Percentiles rank a stretch among this genome's conserved stretches.
Evolutionary conservation across 2,113 vertebrate genomes (phyloP).

Genomic region (Oreamnos americanus): DNA sequence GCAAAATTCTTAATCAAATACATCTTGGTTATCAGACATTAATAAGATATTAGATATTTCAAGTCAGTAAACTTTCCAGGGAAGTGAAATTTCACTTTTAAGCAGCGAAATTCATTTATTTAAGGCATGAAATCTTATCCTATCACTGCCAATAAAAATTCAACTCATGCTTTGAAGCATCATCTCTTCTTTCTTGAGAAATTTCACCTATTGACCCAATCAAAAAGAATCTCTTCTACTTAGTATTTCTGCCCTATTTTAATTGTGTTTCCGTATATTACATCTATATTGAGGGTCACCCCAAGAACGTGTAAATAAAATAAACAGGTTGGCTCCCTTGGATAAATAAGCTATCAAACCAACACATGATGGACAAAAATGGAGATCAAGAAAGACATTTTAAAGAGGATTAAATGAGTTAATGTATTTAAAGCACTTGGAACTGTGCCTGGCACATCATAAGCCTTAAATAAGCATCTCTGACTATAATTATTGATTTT

Average conservation of each 20-base stretch:
- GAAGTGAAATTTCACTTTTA: slow-evolving; percentile 3
- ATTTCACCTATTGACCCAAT: neutral
- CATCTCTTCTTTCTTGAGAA: neutral
- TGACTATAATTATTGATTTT: slow-evolving; percentile 39
- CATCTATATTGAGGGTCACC: neutral
- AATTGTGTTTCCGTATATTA: neutral
- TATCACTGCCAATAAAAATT: neutral
- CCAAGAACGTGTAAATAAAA: neutral
- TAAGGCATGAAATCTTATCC: neutral
- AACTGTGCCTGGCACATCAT: neutral
- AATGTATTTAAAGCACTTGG: slow-evolving; percentile 28
- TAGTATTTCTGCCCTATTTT: neutral
- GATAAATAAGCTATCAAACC: neutral
- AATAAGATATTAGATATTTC: slow-evolving; percentile 3
- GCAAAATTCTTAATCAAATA: neutral
- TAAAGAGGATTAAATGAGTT: slow-evolving; percentile 22
- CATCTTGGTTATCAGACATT: neutral
- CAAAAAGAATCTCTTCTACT: neutral
- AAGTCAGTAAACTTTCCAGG: neutral
- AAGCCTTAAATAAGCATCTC: slow-evolving; percentile 37
- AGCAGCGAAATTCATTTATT: neutral
- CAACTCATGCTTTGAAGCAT: neutral
- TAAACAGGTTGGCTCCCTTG: neutral
- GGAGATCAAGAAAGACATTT: neutral
- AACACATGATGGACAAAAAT: slow-evolving; percentile 8